Evolutionary conservation across 2,797 vertebrate genomes (phyloP), one percentile per base, ranked within the genome.

Genomic region (Fundulus diaphanus): DNA sequence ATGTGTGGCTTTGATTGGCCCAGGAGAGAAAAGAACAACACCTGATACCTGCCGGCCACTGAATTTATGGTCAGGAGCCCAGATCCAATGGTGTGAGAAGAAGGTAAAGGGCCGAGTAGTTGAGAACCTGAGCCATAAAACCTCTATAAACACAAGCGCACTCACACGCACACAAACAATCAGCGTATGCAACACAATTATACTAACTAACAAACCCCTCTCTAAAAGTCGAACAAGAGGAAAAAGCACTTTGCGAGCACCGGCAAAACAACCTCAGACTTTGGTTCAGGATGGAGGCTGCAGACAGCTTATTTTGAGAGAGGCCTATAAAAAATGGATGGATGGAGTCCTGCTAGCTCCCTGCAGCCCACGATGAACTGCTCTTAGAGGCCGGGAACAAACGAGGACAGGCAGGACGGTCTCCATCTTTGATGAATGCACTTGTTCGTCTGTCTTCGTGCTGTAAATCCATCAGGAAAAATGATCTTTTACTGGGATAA

Each of bases 281-380:
- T 73, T 69, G 29, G 68, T 75, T 79, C 27, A 0, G 70, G 79
- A 59, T 27, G 35, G 76, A 87, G 70, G 79, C 42, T n/a, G 3
- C 52, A 73, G 73, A 51, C 27, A 54, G 85, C 80, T 90, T 92
- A 91, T 92, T 91, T 92, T 90, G 79, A 92, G 90, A 88, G 77
- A 66, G 44, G 61, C 70, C 78, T 61, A 92, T 93, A 78, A 94
- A 93, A 93, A 88, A 93, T 93, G 89, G 52, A 94, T 92, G 86
- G 75, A 61, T 48, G 59, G 80, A 85, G 81, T 73, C 68, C 78
- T 80, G 83, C 85, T 76, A 71, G 75, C 83, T 89, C 85, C 78
- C 82, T 1, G 2, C 24, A 5, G 74, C 80, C 75, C 75, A n/a
- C 18, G 68, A 77, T 67, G 80, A 85, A 83, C 88, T 84, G 74